Evolutionary conservation across 2,888 invertebrate genomes (phyloP).

Genomic region (Phasia obesa): DNA sequence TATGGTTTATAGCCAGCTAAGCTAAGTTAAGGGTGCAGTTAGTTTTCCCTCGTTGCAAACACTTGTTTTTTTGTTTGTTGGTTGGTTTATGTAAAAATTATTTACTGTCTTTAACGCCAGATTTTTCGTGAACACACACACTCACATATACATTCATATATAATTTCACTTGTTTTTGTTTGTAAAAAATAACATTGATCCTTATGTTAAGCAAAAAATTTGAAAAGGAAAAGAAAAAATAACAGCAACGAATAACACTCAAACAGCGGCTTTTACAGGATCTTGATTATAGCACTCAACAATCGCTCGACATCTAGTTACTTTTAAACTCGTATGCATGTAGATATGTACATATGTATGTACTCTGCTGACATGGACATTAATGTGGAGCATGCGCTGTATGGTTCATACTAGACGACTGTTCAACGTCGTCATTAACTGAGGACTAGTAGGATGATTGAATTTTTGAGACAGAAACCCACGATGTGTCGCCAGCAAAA

Average conservation of each 20-base stretch:
- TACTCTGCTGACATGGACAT: background rate
- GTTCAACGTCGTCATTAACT: constrained; percentile 67
- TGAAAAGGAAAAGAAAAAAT: background rate
- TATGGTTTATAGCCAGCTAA: background rate
- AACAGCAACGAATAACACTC: background rate
- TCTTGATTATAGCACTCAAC: constrained; percentile 48
- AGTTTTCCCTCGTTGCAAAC: background rate
- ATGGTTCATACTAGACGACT: constrained; percentile 64
- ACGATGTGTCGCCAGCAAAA: constrained; percentile 81
- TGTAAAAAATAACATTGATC: constrained; percentile 19
- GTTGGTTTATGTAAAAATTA: background rate
- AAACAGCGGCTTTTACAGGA: constrained; percentile 52
- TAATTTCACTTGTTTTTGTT: constrained; percentile 1
- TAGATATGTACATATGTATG: background rate
- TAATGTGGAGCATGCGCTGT: constrained; percentile 68
- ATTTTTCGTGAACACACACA: background rate
- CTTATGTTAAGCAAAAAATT: constrained; percentile 6
- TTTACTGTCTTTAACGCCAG: background rate
- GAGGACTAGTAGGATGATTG: constrained; percentile 76
- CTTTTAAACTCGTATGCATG: background rate
- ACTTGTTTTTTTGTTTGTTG: background rate
- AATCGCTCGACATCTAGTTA: constrained; percentile 35
- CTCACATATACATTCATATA: background rate
- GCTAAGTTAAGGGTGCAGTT: constrained; percentile 3
- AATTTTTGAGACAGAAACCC: constrained; percentile 79